These are phyloP conservation scores for Pseudocheirus occidentalis DNA, from an alignment of 2,797 vertebrate species.

Conservation along the genomic window DNA sequence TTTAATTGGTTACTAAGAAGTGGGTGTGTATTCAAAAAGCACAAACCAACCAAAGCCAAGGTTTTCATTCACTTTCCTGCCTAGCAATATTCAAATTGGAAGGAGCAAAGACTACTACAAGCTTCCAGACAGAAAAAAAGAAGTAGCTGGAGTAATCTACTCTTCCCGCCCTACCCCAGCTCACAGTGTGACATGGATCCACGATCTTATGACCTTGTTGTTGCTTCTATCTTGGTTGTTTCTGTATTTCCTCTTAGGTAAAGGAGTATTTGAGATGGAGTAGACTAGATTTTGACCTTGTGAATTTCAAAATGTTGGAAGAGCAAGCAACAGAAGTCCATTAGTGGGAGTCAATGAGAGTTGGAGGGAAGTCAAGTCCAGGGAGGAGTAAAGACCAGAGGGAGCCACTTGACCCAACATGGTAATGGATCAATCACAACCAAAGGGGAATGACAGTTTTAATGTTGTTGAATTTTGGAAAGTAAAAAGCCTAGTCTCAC, in stretches of 20 bases:
- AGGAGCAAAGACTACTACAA: not conserved
- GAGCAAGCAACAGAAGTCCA: not conserved
- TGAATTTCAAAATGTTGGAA: not conserved
- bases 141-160: not conserved
- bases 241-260: not conserved
- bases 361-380: not conserved
- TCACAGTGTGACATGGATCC: not conserved
- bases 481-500: not conserved
- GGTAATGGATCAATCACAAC: not conserved
- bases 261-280: not conserved
- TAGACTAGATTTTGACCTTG: not conserved
- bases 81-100: not conserved
- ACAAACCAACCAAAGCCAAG: not conserved
- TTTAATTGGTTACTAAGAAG: not conserved
- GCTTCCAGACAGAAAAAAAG: not conserved
- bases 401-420: not conserved
- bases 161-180: not conserved
- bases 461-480: not conserved
- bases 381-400: not conserved
- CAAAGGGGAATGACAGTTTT: not conserved
- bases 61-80: not conserved
- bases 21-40: not conserved
- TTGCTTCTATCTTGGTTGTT: not conserved
- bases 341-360: not conserved
- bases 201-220: not conserved